Conservation (phyloP, 2,797 vertebrate genomes). For the Cryptoprocta ferox region DNA sequence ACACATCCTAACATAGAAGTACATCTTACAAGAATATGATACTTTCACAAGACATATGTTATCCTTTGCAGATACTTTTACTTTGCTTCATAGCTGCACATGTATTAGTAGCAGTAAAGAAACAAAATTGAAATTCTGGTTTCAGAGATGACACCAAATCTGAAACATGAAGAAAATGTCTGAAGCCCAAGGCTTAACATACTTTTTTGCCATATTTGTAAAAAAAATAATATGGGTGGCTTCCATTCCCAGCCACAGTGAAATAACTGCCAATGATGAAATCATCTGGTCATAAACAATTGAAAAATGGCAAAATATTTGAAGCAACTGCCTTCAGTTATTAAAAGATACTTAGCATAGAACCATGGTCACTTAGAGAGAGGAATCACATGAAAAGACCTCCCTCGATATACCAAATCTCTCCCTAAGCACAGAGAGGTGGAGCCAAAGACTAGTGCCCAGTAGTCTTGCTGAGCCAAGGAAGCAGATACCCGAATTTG, state of each 20-base stretch:
- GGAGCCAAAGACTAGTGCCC: background rate
- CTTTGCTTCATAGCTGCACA: background rate
- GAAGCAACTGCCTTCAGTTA: background rate
- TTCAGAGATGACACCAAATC: slow-evolving; percentile 25
- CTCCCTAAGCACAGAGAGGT: background rate
- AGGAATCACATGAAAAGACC: background rate
- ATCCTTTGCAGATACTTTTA: background rate
- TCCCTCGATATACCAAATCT: background rate
- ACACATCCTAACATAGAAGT: background rate
- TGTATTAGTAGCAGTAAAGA: background rate
- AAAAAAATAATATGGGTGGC: background rate
- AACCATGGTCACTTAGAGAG: background rate
- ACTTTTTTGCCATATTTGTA: background rate
- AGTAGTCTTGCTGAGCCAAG: background rate
- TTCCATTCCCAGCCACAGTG: background rate
- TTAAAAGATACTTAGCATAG: background rate
- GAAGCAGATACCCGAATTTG: background rate
- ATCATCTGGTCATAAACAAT: background rate
- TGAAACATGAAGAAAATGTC: slow-evolving; percentile 31
- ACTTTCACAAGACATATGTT: background rate
- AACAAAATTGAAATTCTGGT: slow-evolving; percentile 46
- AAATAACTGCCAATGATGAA: background rate
- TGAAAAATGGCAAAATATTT: slow-evolving; percentile 32
- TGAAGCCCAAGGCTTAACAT: background rate
- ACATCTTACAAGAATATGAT: background rate